Evolutionary conservation across 2,888 invertebrate species (phyloP).

Genomic region (Acleris holmiana): DNA sequence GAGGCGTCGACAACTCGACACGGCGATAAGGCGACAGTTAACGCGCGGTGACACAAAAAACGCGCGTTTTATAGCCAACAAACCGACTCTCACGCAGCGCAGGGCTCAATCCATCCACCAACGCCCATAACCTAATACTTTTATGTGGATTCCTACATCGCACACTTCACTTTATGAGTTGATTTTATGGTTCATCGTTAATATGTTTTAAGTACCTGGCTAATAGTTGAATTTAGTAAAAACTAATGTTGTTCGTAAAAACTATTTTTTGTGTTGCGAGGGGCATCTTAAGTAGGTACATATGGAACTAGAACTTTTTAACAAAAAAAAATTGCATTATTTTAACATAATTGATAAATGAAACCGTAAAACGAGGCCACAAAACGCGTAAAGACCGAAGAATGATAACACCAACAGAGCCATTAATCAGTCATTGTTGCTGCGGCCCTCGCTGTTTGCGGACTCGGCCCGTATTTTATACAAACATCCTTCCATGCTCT

Average conservation of each 20-base stretch:
- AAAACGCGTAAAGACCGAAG: conserved; percentile 78
- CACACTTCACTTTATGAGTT: conserved; percentile 73
- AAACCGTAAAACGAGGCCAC: conserved; percentile 80
- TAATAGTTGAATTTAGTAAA: conserved; percentile 59
- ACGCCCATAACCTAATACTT: conserved; percentile 52
- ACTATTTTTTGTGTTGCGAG: conserved; percentile 32
- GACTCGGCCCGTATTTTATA: conserved; percentile 67
- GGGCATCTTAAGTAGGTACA: background rate
- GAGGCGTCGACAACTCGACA: conserved; percentile 84
- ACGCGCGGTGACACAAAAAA: conserved; percentile 72
- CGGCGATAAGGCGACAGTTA: conserved; percentile 80
- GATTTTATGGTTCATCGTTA: conserved; percentile 66
- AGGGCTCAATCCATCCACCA: conserved; percentile 41
- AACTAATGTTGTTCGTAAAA: conserved; percentile 43
- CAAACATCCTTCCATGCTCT: conserved; percentile 59
- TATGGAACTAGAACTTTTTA: background rate
- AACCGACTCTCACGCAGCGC: conserved; percentile 59
- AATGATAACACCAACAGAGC: conserved; percentile 75
- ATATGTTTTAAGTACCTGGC: conserved; percentile 66
- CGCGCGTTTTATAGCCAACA: conserved; percentile 76
- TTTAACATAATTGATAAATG: conserved; percentile 50
- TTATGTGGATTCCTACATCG: conserved; percentile 75
- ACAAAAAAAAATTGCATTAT: conserved; percentile 33
- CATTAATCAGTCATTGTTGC: conserved; percentile 82
- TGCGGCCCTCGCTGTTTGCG: conserved; percentile 73